A percentile compares a stretch with the other conserved stretches of the same genome.
Evolutionary conservation across 1,140 invertebrate genomes (phyloP).

Genomic region (Drosophila teissieri): DNA sequence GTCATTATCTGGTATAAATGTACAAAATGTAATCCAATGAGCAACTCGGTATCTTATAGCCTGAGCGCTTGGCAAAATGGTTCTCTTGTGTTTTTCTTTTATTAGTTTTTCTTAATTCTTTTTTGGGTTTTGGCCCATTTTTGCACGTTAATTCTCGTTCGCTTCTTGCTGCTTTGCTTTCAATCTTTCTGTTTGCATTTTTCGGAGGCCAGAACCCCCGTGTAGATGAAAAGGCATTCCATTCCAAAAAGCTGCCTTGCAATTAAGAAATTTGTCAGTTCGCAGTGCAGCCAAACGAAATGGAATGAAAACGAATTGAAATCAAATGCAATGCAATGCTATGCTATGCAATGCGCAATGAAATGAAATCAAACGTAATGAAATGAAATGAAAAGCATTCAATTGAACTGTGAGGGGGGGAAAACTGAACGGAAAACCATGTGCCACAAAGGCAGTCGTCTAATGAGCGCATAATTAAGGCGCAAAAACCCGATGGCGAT

Average conservation of each 20-base stretch:
- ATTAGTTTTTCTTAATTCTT: slow-evolving; percentile 7
- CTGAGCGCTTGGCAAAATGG: too few relatives aligned
- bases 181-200: slow-evolving; percentile 44
- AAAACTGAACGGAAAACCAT: background rate
- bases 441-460: slow-evolving; percentile 15
- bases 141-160: slow-evolving; percentile 14
- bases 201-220: slow-evolving; percentile 11
- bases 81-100: too few relatives aligned
- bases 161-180: slow-evolving; percentile 19
- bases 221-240: slow-evolving; percentile 62
- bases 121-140: slow-evolving; percentile 5
- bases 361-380: slow-evolving; percentile 25
- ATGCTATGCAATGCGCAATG: background rate
- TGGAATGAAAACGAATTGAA: slow-evolving; percentile 12
- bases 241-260: slow-evolving; percentile 61
- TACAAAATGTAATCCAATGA: too few relatives aligned
- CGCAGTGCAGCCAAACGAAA: slow-evolving; percentile 46
- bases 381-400: slow-evolving; percentile 76
- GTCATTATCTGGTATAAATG: too few relatives aligned
- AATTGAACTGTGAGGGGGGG: slow-evolving; percentile 58
- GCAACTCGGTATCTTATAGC: too few relatives aligned
- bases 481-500: background rate
- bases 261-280: slow-evolving; percentile 82
- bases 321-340: slow-evolving; percentile 7
- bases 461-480: slow-evolving; percentile 66